phyloP scores from a whole-genome alignment of 1,140 invertebrate species.

The Drosophila lacteicornis region DNA sequence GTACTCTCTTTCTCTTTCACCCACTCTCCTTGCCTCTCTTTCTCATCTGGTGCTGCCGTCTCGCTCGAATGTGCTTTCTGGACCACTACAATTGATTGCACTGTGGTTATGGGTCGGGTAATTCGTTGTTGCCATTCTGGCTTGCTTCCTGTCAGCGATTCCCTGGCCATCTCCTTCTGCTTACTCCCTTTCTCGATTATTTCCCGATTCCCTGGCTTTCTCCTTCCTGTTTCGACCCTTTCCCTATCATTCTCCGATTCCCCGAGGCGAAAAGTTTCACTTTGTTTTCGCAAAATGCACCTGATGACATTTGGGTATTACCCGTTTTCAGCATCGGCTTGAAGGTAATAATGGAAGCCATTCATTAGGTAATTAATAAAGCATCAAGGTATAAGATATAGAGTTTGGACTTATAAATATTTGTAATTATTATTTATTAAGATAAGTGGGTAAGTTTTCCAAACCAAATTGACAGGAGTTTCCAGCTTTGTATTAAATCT shows the following conservation, averaged over 20 bases:
- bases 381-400: not conserved
- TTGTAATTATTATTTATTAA: not conserved
- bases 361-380: slow-evolving; percentile 3
- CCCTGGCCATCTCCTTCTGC: slow-evolving; percentile 2
- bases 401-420: too few relatives aligned
- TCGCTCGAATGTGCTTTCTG: slow-evolving; percentile 49
- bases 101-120: slow-evolving; percentile 72
- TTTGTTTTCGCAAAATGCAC: slow-evolving; percentile 33
- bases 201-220: slow-evolving; percentile 10
- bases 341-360: not conserved
- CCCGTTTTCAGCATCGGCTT: slow-evolving; percentile 1
- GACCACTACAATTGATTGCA: slow-evolving; percentile 77
- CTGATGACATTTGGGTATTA: slow-evolving; percentile 30
- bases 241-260: slow-evolving; percentile 10
- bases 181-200: slow-evolving; percentile 5
- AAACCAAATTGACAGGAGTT: too few relatives aligned
- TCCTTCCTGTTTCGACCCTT: slow-evolving; percentile 5
- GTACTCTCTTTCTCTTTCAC: slow-evolving; percentile 20
- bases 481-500: too few relatives aligned
- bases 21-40: not conserved
- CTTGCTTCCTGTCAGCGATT: slow-evolving; percentile 48
- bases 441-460: too few relatives aligned
- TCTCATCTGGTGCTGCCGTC: not conserved
- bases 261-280: slow-evolving; percentile 50
- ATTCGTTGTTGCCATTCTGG: slow-evolving; percentile 58